Percentiles rank a stretch among this genome's conserved stretches.
Conservation (phyloP, 2,797 vertebrate species). For the Myripristis murdjan region DNA sequence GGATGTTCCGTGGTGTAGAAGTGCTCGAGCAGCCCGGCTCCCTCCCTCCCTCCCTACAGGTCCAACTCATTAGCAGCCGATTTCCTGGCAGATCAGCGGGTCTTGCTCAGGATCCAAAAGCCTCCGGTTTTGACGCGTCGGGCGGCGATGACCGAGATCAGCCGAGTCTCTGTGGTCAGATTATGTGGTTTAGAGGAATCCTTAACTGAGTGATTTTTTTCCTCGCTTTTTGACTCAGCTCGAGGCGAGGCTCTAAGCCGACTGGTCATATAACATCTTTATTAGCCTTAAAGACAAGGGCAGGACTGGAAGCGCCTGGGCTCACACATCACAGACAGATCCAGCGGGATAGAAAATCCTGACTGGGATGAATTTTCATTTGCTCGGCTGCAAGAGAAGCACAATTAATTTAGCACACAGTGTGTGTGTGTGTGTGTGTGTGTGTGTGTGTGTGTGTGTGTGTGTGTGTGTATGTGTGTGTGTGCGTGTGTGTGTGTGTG, state of each 20-base stretch:
- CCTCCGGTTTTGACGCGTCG: conserved; percentile 46
- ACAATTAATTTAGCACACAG: conserved; percentile 10
- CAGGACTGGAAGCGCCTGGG: conserved; percentile 38
- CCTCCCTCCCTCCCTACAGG: conserved; percentile 12
- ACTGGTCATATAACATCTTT: conserved; percentile 72
- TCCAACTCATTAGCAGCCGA: conserved; percentile 59
- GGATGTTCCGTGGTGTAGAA: conserved; percentile 27
- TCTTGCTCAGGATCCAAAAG: conserved; percentile 45
- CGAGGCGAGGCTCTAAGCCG: conserved; percentile 57
- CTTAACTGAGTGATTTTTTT: conserved; percentile 67
- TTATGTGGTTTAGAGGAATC: conserved; percentile 69
- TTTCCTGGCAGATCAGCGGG: conserved; percentile 62
- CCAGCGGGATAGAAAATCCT: conserved; percentile 7
- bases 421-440: no score
- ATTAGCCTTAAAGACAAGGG: conserved; percentile 69
- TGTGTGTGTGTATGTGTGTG: no score
- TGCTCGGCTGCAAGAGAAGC: conserved; percentile 38
- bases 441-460: no score
- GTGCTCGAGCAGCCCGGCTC: conserved; percentile 23
- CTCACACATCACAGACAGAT: conserved; percentile 23
- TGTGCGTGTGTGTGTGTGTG: no score
- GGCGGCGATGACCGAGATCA: conserved; percentile 65
- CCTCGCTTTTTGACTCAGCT: conserved; percentile 60
- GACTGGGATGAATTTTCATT: conserved; percentile 38
- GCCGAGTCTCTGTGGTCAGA: conserved; percentile 75